Evolutionary conservation across 2,113 vertebrate species (phyloP), one percentile per base, ranked within the genome.

Genomic region (Brachyhypopomus occidentalis): DNA sequence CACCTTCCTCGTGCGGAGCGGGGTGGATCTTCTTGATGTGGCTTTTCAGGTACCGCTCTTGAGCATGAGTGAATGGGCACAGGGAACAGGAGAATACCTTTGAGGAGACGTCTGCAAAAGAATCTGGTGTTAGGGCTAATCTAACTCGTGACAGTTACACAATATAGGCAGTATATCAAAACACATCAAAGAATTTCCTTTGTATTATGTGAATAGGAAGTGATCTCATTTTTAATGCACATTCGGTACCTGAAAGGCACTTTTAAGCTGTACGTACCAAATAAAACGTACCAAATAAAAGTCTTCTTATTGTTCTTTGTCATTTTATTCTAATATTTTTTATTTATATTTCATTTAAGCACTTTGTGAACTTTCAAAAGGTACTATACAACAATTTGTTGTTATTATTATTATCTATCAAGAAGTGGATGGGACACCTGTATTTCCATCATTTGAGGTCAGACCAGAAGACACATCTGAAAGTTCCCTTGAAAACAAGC

Each of bases 11-110:
- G 9, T n/a, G 30, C 7, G 45, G 19, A n/a, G 63, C 59, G 1
- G 58, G 45, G 79, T 87, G 86, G 30, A 75, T 77, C 66, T 79
- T 74, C 22, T 79, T 75, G 30, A 82, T 56, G 45, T 82, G 76
- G 23, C 59, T 56, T 67, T 77, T 82, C 25, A 85, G 55, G 36
- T 79, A 78, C 9, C 58, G 70, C 58, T 79, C 80, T 52, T 85
- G 75, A 55, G 34, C 8, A 80, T 82, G 75, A 14, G 22, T 82
- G 59, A 75, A 82, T 6, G 72, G 38, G 75, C 79, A 75, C 8
- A 78, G 55, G 3, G 55, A 70, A 76, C 79, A 81, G 2, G 79
- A 75, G 60, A 78, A 74, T 2, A 14, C 9, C 52, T 30, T 22
- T 1, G 59, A 62, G 6, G 79, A 59, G 22, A 66, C 48, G 12